Evolutionary conservation across 2,888 invertebrate species (phyloP).

Genomic region (Chelonus formosanus): DNA sequence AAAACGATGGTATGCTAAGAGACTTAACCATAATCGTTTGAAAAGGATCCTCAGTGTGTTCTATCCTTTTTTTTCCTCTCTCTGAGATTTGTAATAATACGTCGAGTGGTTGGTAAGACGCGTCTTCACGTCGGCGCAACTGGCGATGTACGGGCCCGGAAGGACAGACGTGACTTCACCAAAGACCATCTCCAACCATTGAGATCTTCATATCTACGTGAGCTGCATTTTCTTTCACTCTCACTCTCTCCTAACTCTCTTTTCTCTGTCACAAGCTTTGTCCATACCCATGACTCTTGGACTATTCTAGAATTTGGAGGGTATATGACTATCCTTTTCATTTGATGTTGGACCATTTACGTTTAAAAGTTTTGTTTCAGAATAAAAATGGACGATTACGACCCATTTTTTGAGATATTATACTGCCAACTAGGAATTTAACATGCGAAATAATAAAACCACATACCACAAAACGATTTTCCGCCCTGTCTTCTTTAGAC

Average conservation of each 20-base stretch:
- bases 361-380: neutral
- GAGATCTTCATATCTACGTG: constrained; percentile 36
- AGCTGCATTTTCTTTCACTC: constrained; percentile 31
- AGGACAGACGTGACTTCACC: constrained; percentile 29
- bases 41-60: neutral
- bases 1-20: constrained; percentile 3
- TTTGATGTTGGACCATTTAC: constrained; percentile 6
- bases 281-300: constrained; percentile 1
- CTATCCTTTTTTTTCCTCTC: constrained; percentile 2
- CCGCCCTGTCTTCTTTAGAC: neutral
- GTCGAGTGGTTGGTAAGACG: constrained; percentile 21
- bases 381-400: neutral
- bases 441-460: neutral
- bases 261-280: neutral
- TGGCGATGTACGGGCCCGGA: constrained; percentile 20
- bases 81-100: constrained; percentile 36
- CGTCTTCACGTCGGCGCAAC: constrained; percentile 25
- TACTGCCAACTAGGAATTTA: neutral
- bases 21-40: constrained; percentile 27
- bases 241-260: neutral
- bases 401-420: neutral
- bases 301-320: too few relatives aligned
- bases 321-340: too few relatives aligned
- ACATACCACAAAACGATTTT: neutral
- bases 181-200: constrained; percentile 29